Evolutionary conservation across 2,113 vertebrate genomes (phyloP).

Genomic region (Micronycteris hirsuta): DNA sequence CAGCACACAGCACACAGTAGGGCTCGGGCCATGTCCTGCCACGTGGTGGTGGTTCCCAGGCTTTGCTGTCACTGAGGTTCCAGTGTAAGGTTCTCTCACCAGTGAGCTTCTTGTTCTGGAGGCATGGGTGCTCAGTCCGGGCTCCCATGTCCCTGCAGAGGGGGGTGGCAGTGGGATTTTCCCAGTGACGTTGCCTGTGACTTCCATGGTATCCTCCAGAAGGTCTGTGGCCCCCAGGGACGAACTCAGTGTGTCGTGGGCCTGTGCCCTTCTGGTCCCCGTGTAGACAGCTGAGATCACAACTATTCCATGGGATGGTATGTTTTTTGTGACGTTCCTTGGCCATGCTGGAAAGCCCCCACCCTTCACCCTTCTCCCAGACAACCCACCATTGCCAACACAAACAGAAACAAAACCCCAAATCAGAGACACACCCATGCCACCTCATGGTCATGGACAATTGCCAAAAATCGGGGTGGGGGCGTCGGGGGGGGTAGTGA

Average conservation of each 20-base stretch:
- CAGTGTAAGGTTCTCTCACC: not conserved
- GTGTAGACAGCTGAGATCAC: not conserved
- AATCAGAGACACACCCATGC: not conserved
- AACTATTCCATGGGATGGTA: accelerated
- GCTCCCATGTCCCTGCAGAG: accelerated
- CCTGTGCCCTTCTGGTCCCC: not conserved
- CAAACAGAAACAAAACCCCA: not conserved
- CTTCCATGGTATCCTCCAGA: not conserved
- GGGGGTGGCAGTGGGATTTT: not conserved
- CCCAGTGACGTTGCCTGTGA: accelerated
- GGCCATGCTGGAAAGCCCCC: not conserved
- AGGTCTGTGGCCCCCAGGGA: not conserved
- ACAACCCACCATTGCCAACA: not conserved
- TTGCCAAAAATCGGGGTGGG: not conserved
- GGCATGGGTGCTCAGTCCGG: too few relatives aligned
- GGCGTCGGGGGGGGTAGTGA: not conserved
- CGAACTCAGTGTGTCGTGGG: not conserved
- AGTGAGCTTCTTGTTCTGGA: not conserved
- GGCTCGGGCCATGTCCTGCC: not conserved
- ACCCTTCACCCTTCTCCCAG: too few relatives aligned
- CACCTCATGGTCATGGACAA: not conserved
- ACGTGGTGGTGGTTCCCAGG: accelerated
- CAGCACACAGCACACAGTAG: accelerated
- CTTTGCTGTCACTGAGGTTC: not conserved
- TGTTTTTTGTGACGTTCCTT: not conserved